phyloP scores from a whole-genome alignment of 2,888 invertebrate genomes.

The Alitta virens region DNA sequence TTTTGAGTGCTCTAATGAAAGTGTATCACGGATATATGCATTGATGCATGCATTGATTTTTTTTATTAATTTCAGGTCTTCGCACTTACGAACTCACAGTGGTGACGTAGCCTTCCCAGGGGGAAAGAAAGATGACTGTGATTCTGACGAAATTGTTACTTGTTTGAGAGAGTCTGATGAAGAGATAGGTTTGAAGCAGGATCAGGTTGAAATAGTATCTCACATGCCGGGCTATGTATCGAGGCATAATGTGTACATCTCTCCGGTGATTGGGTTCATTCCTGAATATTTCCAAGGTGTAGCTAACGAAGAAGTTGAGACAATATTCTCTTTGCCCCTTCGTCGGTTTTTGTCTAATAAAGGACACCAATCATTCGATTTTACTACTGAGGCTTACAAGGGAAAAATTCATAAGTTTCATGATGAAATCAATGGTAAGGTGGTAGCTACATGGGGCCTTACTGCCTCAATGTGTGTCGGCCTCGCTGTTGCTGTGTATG shows the following conservation, averaged over 20 bases:
- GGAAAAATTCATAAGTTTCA: constrained; percentile 32
- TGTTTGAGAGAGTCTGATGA: constrained; percentile 52
- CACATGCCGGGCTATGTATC: constrained; percentile 35
- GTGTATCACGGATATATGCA: too few species aligned
- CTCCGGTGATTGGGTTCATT: constrained; percentile 43
- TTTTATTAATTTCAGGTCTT: too few species aligned
- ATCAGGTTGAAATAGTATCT: constrained; percentile 39
- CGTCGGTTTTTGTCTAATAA: constrained; percentile 34
- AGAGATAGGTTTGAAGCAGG: constrained; percentile 46
- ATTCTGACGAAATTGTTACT: constrained; percentile 44
- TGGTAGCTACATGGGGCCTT: constrained; percentile 39
- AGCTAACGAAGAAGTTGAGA: constrained; percentile 44
- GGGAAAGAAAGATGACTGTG: constrained; percentile 41
- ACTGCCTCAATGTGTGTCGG: constrained; percentile 38
- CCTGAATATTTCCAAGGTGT: constrained; percentile 38
- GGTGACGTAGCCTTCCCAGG: constrained; percentile 52
- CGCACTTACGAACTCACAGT: constrained; percentile 36
- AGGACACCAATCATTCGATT: constrained; percentile 7
- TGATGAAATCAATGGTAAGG: constrained; percentile 31
- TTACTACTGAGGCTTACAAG: neutral
- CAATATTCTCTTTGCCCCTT: constrained; percentile 44
- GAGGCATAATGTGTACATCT: constrained; percentile 36
- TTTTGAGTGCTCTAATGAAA: too few species aligned
- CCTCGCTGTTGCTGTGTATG: constrained; percentile 30
- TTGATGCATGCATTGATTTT: too few species aligned